Evolutionary conservation across 1,140 invertebrate species (phyloP).

Genomic region (Oryzaephilus surinamensis): DNA sequence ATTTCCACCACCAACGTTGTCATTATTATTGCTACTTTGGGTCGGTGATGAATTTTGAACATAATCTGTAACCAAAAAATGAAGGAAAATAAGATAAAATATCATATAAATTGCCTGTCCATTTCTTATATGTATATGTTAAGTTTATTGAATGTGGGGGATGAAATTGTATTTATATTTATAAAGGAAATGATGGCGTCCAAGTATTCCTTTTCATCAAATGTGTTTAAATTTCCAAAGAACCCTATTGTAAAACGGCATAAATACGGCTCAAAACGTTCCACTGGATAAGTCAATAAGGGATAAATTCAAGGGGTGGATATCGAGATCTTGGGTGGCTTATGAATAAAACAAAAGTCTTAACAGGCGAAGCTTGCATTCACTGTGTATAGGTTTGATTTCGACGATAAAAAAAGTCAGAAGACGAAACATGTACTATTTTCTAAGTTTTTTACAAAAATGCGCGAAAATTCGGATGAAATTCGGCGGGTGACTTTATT

Average conservation of each 20-base stretch:
- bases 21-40: too few species aligned
- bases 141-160: too few species aligned
- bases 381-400: constrained; percentile 15
- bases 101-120: too few species aligned
- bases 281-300: constrained; percentile 32
- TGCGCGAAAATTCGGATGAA: too few species aligned
- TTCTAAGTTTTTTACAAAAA: too few species aligned
- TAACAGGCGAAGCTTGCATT: constrained; percentile 24
- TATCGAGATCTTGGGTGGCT: constrained; percentile 22
- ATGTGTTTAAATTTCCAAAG: constrained; percentile 18
- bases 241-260: constrained; percentile 21
- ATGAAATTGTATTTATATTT: constrained; percentile 11
- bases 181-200: constrained; percentile 18
- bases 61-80: too few species aligned
- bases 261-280: constrained; percentile 30
- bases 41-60: too few species aligned
- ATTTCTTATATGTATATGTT: too few species aligned
- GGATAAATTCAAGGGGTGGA: constrained; percentile 30
- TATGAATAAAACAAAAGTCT: constrained; percentile 35
- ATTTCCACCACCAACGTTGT: too few species aligned
- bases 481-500: too few species aligned
- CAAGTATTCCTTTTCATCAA: constrained; percentile 15
- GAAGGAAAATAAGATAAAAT: too few species aligned
- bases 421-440: too few species aligned
- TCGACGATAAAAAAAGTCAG: constrained; percentile 10